Evolutionary conservation across 2,113 vertebrate species (phyloP).

Genomic region (Channa argus): DNA sequence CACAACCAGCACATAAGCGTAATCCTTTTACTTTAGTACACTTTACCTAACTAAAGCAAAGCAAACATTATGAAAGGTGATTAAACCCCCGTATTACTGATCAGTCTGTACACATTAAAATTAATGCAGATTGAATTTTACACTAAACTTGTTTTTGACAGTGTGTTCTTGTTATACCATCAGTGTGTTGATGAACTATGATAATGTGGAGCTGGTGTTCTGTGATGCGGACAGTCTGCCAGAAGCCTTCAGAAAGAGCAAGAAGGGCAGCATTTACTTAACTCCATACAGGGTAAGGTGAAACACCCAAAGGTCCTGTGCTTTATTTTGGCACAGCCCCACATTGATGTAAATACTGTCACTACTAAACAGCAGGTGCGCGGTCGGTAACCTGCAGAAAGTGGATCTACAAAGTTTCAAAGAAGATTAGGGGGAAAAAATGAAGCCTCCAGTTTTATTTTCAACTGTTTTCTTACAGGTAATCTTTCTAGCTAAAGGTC

Average conservation of each 20-base stretch:
- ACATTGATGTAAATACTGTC: not conserved
- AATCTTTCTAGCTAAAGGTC: slow-evolving; percentile 94
- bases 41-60: slow-evolving; percentile 32
- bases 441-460: not conserved
- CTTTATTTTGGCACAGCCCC: not conserved
- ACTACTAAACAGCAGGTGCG: too few species aligned
- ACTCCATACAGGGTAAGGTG: slow-evolving; percentile 94
- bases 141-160: too few species aligned
- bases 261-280: slow-evolving; percentile 93
- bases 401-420: too few species aligned
- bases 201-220: slow-evolving; percentile 94
- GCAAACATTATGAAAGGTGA: not conserved
- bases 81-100: not conserved
- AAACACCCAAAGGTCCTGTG: not conserved
- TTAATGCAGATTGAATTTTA: not conserved
- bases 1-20: slow-evolving; percentile 21
- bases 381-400: not conserved
- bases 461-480: slow-evolving; percentile 80
- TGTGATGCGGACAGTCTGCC: slow-evolving; percentile 88
- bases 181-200: slow-evolving; percentile 90
- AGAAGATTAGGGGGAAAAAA: too few species aligned
- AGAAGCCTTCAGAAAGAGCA: slow-evolving; percentile 94
- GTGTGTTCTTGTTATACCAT: not conserved
- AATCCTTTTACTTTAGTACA: slow-evolving; percentile 57
- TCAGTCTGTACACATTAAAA: not conserved